Conservation (phyloP, 64 coral and sea anemone species). For the Pocillopora verrucosa region DNA sequence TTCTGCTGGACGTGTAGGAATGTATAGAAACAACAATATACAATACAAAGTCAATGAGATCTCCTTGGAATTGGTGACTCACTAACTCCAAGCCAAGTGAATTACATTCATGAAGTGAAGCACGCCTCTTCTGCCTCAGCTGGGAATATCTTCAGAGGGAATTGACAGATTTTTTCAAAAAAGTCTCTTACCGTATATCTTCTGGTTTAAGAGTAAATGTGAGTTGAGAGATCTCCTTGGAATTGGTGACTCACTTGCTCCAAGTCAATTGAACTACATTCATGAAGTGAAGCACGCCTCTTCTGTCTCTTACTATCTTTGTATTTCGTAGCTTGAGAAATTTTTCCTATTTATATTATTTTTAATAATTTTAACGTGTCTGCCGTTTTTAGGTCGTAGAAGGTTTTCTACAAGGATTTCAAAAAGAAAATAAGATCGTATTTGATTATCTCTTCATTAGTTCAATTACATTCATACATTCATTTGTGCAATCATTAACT, state of each 20-base stretch:
- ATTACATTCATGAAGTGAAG: conserved; percentile 50
- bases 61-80: conserved; percentile 82
- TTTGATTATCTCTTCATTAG: too few relatives aligned
- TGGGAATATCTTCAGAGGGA: conserved; percentile 53
- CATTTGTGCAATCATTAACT: too few relatives aligned
- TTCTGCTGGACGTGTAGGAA: too few relatives aligned
- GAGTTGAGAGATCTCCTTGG: conserved; percentile 71
- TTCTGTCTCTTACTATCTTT: background rate
- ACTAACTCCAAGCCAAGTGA: conserved; percentile 58
- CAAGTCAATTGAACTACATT: conserved; percentile 65
- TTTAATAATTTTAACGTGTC: background rate
- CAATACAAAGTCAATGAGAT: conserved; percentile 13
- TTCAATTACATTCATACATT: too few relatives aligned
- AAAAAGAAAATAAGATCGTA: too few relatives aligned
- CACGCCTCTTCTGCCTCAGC: background rate
- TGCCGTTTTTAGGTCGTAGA: background rate
- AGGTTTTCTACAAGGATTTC: background rate
- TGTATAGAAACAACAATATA: background rate
- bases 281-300: conserved; percentile 8
- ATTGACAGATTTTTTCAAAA: conserved; percentile 64
- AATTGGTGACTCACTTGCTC: conserved; percentile 74
- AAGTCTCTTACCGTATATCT: conserved; percentile 13
- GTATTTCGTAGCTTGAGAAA: background rate
- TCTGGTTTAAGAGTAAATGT: conserved; percentile 64
- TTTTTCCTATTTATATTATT: background rate